Percentiles rank a stretch among this genome's conserved stretches.
These are phyloP conservation scores for Hylaea fasciaria DNA, from an alignment of 2,888 invertebrate species.

Conservation along the genomic window DNA sequence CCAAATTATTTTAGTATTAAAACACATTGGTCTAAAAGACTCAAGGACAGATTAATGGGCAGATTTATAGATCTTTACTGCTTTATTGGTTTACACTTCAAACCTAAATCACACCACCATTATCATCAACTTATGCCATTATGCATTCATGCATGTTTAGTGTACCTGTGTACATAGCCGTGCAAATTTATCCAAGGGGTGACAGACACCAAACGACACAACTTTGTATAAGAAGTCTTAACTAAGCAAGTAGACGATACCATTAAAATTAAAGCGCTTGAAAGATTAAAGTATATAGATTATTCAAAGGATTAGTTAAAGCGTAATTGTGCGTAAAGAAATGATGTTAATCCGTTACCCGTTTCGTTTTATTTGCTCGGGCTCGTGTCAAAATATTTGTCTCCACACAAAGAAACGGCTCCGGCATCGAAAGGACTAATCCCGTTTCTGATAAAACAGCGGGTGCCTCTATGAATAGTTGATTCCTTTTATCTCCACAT, in stretches of 20 bases:
- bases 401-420: slow-evolving; percentile 61
- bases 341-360: slow-evolving; percentile 66
- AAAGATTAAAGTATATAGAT: slow-evolving; percentile 41
- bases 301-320: slow-evolving; percentile 41
- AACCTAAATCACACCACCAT: too few species aligned
- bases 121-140: too few species aligned
- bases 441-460: slow-evolving; percentile 82
- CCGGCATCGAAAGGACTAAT: slow-evolving; percentile 73
- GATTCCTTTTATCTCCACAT: slow-evolving; percentile 75
- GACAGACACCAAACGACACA: too few species aligned
- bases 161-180: too few species aligned
- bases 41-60: too few species aligned
- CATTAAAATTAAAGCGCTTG: slow-evolving; percentile 27
- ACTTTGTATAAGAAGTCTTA: not conserved
- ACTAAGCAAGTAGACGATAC: slow-evolving; percentile 27
- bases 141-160: too few species aligned
- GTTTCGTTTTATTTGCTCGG: slow-evolving; percentile 64
- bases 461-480: slow-evolving; percentile 79
- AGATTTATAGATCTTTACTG: too few species aligned
- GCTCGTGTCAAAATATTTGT: slow-evolving; percentile 80
- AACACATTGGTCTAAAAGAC: too few species aligned
- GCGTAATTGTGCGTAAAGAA: slow-evolving; percentile 56
- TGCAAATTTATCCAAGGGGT: too few species aligned
- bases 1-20: too few species aligned
- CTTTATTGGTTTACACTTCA: too few species aligned